Percentiles rank a stretch among this genome's conserved stretches.
phyloP scores from a whole-genome alignment of 2,797 vertebrate species.

The Pampus argenteus region DNA sequence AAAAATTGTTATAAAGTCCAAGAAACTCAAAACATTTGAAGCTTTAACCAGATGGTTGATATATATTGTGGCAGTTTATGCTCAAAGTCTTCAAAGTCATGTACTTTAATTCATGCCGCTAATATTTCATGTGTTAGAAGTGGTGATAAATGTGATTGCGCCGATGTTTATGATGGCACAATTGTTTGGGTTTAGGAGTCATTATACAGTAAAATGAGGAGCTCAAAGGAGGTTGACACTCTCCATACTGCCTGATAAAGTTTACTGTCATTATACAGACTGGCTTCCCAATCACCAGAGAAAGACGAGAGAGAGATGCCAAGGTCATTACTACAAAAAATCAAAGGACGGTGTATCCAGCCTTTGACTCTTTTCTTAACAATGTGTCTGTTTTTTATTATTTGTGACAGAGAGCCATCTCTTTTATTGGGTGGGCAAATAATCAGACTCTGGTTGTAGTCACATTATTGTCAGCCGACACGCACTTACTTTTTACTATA shows the following conservation, averaged over 20 bases:
- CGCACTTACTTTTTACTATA: background rate
- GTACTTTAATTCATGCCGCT: constrained; percentile 15
- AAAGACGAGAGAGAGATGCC: background rate
- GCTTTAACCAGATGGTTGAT: background rate
- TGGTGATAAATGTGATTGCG: constrained; percentile 4
- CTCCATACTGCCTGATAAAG: constrained; percentile 1
- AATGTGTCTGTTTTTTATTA: constrained; percentile 4
- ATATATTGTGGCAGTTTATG: background rate
- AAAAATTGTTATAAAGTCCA: background rate
- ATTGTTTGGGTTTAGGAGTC: constrained; percentile 2
- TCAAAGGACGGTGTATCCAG: constrained; percentile 5
- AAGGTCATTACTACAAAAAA: constrained; percentile 7
- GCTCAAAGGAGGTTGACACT: constrained; percentile 13
- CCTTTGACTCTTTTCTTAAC: background rate
- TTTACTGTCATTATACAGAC: constrained; percentile 4
- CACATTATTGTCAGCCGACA: background rate
- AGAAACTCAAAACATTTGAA: background rate
- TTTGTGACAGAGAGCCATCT: constrained; percentile 2
- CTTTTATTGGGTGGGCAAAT: background rate
- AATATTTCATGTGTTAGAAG: background rate
- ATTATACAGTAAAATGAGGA: constrained; percentile 10
- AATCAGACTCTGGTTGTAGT: background rate
- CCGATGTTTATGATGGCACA: background rate
- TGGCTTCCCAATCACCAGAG: background rate
- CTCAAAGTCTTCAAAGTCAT: constrained; percentile 8